These are phyloP conservation scores for Trogon surrucura DNA, from an alignment of 2,113 vertebrate genomes.

Conservation along the genomic window DNA sequence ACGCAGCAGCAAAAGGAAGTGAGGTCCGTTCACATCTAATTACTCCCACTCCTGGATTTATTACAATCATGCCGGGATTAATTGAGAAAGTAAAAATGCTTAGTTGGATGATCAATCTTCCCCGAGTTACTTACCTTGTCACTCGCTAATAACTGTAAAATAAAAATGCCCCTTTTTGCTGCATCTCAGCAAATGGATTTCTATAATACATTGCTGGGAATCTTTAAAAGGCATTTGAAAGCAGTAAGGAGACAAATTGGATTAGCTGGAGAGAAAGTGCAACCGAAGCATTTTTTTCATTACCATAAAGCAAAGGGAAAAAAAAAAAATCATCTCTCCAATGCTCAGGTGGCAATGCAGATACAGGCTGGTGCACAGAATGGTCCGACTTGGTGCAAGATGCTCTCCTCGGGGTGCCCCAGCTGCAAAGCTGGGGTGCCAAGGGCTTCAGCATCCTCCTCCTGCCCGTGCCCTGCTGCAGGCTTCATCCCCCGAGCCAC, in stretches of 20 bases:
- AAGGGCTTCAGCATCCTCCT: neutral
- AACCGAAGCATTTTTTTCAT: neutral
- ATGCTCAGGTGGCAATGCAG: fast-evolving
- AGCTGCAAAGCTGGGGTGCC: neutral
- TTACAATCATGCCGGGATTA: slow-evolving; percentile 65
- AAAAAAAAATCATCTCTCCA: neutral
- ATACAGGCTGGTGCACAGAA: neutral
- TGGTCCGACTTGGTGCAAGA: no score
- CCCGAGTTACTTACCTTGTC: slow-evolving; percentile 61
- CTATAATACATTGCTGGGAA: slow-evolving; percentile 10
- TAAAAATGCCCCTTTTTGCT: slow-evolving; percentile 34
- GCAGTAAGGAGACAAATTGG: slow-evolving; percentile 54
- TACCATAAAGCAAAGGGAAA: neutral
- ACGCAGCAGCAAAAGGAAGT: neutral
- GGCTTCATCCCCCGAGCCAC: neutral
- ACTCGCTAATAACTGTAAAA: slow-evolving; percentile 47
- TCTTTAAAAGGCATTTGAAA: slow-evolving; percentile 47
- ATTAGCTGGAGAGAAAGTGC: slow-evolving; percentile 49
- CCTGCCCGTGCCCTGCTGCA: neutral
- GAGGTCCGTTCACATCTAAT: slow-evolving; percentile 38
- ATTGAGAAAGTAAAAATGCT: slow-evolving; percentile 69
- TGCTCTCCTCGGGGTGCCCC: fast-evolving
- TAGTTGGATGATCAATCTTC: slow-evolving; percentile 57
- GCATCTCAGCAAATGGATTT: slow-evolving; percentile 61
- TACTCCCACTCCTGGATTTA: slow-evolving; percentile 64